A percentile compares a stretch with the other conserved stretches of the same genome.
Conservation (phyloP, 1,140 invertebrate genomes). For the Phocides pigmalion region DNA sequence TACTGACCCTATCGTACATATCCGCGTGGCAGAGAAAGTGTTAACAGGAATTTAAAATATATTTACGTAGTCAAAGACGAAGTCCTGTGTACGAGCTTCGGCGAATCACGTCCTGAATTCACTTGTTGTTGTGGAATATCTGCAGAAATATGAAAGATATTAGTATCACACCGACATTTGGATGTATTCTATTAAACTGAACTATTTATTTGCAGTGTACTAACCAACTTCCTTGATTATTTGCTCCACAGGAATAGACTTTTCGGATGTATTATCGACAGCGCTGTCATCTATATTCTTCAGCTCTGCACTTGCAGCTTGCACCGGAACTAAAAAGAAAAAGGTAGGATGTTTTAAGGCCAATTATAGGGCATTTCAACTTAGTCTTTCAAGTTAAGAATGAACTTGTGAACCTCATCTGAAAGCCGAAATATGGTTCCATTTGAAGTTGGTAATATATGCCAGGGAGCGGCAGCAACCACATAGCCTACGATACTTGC, state of each 20-base stretch:
- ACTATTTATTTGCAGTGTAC: constrained; percentile 17
- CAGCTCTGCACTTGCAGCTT: constrained; percentile 40
- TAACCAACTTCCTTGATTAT: constrained; percentile 65
- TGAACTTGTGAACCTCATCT: too few relatives aligned
- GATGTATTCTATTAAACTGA: too few relatives aligned
- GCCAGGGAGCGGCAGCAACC: too few relatives aligned
- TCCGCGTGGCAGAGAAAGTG: too few relatives aligned
- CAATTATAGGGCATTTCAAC: too few relatives aligned
- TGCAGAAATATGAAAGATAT: constrained; percentile 29
- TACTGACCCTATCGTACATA: too few relatives aligned
- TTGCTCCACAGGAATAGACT: constrained; percentile 65
- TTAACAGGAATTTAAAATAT: neutral
- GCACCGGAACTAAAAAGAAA: constrained; percentile 30
- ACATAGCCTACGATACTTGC: too few relatives aligned
- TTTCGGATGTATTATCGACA: constrained; percentile 60
- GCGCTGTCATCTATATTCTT: constrained; percentile 51
- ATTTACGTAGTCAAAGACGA: constrained; percentile 80
- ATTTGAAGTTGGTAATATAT: too few relatives aligned
- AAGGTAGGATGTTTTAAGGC: too few relatives aligned
- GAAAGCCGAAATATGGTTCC: too few relatives aligned
- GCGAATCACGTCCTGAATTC: constrained; percentile 53
- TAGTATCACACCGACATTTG: too few relatives aligned
- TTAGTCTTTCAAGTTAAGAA: too few relatives aligned
- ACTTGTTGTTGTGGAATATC: constrained; percentile 60
- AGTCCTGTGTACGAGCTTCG: constrained; percentile 75